Evolutionary conservation across 2,113 vertebrate genomes (phyloP).

Genomic region (Galemys pyrenaicus): DNA sequence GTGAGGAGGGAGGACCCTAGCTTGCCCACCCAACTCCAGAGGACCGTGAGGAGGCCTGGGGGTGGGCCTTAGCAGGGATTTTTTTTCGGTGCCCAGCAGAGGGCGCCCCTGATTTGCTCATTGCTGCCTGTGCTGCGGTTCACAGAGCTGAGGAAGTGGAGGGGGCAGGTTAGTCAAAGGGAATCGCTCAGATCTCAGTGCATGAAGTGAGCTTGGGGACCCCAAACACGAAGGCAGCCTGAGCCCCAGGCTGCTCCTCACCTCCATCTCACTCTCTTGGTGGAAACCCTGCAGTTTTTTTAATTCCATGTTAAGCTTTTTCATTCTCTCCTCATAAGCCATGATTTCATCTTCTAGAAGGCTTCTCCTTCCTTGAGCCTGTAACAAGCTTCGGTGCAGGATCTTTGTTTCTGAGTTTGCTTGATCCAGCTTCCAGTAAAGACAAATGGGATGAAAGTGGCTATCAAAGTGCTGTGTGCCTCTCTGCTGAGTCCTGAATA

Average conservation of each 20-base stretch:
- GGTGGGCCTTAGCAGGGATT: background rate
- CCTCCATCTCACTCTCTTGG: conserved; percentile 78
- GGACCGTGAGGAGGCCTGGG: background rate
- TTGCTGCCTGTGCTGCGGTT: background rate
- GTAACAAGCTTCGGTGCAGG: conserved; percentile 77
- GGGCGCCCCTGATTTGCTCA: conserved; percentile 56
- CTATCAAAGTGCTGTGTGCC: background rate
- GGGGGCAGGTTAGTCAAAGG: background rate
- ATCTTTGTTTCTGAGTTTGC: conserved; percentile 72
- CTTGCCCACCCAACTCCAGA: background rate
- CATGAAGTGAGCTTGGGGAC: background rate
- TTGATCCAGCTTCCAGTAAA: conserved; percentile 69
- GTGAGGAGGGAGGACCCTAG: background rate
- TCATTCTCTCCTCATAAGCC: conserved; percentile 70
- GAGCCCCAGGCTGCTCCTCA: conserved; percentile 40
- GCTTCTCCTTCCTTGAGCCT: conserved; percentile 72
- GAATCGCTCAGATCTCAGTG: background rate
- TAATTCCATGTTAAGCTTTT: conserved; percentile 80
- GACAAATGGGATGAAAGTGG: background rate
- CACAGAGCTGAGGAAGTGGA: background rate
- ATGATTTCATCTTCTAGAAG: conserved; percentile 79
- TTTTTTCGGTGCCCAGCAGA: conserved; percentile 63
- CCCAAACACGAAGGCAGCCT: background rate
- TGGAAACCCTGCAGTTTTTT: conserved; percentile 80
- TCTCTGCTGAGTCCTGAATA: background rate